Conservation (phyloP, 2,797 vertebrate genomes). For the Selene dorsalis region DNA sequence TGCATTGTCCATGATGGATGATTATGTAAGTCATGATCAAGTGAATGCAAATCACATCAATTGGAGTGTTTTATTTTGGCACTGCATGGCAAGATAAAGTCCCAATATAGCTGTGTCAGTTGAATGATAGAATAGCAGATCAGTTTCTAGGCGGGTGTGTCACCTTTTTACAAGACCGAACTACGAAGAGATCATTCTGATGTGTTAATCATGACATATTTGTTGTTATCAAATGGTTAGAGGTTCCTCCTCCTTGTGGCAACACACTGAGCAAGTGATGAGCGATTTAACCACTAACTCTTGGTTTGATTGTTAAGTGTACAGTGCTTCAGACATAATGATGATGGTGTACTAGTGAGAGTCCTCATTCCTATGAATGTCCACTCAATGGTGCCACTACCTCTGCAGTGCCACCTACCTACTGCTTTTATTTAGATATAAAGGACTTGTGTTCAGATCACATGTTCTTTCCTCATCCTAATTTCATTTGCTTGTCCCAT, state of each 20-base stretch:
- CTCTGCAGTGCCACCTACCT: not conserved
- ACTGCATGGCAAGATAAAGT: not conserved
- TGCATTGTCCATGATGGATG: not conserved
- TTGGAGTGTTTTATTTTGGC: not conserved
- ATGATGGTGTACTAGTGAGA: not conserved
- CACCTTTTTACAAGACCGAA: not conserved
- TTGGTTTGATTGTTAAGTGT: not conserved
- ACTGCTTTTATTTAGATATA: not conserved
- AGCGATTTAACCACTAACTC: not conserved
- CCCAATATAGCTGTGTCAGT: not conserved
- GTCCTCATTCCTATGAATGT: conserved; percentile 21
- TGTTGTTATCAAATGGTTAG: too few relatives aligned
- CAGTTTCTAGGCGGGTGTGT: not conserved
- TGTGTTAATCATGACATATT: not conserved
- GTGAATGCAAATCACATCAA: not conserved
- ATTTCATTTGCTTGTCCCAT: not conserved
- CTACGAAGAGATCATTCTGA: not conserved
- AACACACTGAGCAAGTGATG: not conserved
- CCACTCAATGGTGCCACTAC: not conserved
- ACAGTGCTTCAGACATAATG: not conserved
- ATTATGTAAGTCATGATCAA: not conserved
- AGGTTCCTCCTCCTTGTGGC: not conserved
- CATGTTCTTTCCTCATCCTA: not conserved
- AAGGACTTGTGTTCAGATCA: not conserved
- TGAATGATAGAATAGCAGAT: not conserved